Evolutionary conservation across 2,113 vertebrate species (phyloP).

Genomic region (Alexandromys fortis): DNA sequence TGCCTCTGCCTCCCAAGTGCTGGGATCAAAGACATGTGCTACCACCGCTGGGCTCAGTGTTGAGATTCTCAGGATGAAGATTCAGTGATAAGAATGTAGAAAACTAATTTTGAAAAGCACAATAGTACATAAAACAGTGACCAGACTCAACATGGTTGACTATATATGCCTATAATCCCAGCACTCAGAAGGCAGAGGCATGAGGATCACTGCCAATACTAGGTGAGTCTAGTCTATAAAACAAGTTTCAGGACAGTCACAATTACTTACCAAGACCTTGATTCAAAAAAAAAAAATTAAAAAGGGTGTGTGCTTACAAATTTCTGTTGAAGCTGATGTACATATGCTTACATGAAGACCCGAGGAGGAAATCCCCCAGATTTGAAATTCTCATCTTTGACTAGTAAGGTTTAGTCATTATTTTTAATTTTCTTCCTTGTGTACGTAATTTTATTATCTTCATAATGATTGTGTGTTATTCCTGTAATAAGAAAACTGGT

Average conservation of each 20-base stretch:
- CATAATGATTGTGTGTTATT: background rate
- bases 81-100: background rate
- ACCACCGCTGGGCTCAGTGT: background rate
- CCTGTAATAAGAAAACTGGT: background rate
- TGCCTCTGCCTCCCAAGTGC: too few species aligned
- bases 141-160: background rate
- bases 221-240: background rate
- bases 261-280: background rate
- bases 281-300: background rate
- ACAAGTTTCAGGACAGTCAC: too few species aligned
- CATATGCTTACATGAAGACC: background rate
- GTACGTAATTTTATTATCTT: background rate
- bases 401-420: background rate
- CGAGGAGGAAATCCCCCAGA: background rate
- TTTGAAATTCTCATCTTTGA: constrained; percentile 37
- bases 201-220: background rate
- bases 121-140: background rate
- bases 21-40: fast-evolving
- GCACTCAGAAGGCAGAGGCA: background rate
- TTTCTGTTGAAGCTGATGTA: background rate
- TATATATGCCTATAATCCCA: background rate
- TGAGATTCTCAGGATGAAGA: background rate
- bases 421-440: constrained; percentile 15
- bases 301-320: background rate
- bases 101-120: constrained; percentile 18